A percentile compares a stretch with the other conserved stretches of the same genome.
phyloP scores from a whole-genome alignment of 2,888 invertebrate genomes.

The Harmothoe impar region DNA sequence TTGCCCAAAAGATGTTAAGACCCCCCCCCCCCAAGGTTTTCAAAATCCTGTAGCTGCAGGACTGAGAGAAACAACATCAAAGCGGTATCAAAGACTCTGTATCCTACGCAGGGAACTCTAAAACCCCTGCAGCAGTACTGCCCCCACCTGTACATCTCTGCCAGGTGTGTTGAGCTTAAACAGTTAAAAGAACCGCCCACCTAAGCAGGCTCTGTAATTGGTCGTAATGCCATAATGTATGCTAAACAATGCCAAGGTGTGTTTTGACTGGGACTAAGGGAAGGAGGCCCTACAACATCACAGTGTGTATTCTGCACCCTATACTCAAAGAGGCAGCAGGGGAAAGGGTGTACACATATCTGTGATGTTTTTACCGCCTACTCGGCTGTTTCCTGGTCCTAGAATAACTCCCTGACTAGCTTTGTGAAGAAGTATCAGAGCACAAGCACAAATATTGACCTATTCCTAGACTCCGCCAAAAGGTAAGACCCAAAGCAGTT shows the following conservation, averaged over 20 bases:
- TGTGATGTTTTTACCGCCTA: constrained; percentile 11
- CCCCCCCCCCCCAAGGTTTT: too few species aligned
- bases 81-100: too few species aligned
- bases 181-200: background rate
- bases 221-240: background rate
- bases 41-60: too few species aligned
- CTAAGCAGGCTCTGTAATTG: background rate
- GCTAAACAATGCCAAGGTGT: background rate
- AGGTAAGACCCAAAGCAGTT: background rate
- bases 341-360: background rate
- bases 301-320: background rate
- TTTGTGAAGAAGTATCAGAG: constrained; percentile 6
- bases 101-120: too few species aligned
- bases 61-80: too few species aligned
- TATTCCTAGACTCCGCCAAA: background rate
- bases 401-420: background rate
- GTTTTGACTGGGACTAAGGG: background rate
- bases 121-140: too few species aligned
- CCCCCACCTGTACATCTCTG: background rate
- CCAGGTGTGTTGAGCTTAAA: background rate
- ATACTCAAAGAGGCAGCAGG: background rate
- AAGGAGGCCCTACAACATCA: background rate
- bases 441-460: background rate
- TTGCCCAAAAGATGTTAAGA: too few species aligned
- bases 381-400: too few species aligned